Evolutionary conservation across 2,797 vertebrate species (phyloP), one percentile per base, ranked within the genome.

Genomic region (Uromys caudimaculatus): DNA sequence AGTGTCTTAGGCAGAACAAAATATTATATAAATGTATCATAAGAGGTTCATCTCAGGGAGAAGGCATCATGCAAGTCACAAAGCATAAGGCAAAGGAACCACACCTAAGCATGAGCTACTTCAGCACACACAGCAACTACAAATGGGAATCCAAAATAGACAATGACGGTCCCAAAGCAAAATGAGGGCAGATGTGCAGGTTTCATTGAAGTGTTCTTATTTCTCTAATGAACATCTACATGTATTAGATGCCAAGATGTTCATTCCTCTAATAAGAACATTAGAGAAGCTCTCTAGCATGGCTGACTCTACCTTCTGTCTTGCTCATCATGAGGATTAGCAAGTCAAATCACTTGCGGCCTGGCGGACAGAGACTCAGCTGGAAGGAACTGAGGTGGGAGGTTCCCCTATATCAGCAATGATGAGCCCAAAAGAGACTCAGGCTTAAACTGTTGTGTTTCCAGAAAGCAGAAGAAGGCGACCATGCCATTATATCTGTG

Each of bases 141-240:
- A 94, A 95, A 97, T 84, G 87, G 86, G n/a, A 91, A 85, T 85
- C 78, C 71, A 90, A 71, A 87, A n/a, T 41, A 86, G 83, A 95
- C 64, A 52, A 93, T 50, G 73, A 89, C 93, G 90, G 95, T 77
- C 91, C 54, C 81, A 62, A 71, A 81, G 91, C 89, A 71, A 95
- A 90, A 81, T 77, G 52, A 96, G 94, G 91, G 87, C 73, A 67
- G 92, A 96, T 54, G 91, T 95, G 85, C 97, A 97, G 95, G 88
- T 96, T 96, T 97, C 97, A 96, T 44, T 83, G n/a, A 94, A 89
- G 79, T 95, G 83, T 93, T 97, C 95, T 98, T 92, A 91, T 93
- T 94, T 97, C 87, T 95, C 73, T 85, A 97, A 96, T 88, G 95
- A 97, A 96, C 96, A 96, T 96, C 95, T 96, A 94, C 91, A 92